Conservation (phyloP, 2,888 invertebrate species). For the Zonitis immaculata region DNA sequence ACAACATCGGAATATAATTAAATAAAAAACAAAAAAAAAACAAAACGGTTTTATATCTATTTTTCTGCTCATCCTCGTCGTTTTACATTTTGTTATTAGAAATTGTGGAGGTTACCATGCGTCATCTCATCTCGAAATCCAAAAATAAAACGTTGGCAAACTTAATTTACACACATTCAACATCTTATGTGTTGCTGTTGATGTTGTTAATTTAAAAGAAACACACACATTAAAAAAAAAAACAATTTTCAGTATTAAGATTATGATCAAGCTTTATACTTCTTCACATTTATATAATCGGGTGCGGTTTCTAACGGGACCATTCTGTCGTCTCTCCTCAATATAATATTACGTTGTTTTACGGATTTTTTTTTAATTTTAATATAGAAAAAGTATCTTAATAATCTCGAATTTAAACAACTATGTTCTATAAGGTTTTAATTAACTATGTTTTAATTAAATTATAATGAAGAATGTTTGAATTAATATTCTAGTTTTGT, state of each 20-base stretch:
- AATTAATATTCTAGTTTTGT: too few relatives aligned
- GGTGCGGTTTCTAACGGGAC: background rate
- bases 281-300: background rate
- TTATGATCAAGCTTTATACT: background rate
- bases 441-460: background rate
- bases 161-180: background rate
- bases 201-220: background rate
- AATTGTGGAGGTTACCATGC: slow-evolving; percentile 16
- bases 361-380: too few relatives aligned
- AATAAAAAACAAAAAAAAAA: too few relatives aligned
- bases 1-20: too few relatives aligned
- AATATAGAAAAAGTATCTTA: too few relatives aligned
- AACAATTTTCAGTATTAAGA: background rate
- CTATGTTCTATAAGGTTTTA: too few relatives aligned
- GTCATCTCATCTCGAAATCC: slow-evolving; percentile 10
- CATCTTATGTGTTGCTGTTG: background rate
- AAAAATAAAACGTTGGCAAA: slow-evolving; percentile 15
- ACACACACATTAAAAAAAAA: too few relatives aligned
- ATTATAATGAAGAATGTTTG: background rate
- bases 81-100: background rate
- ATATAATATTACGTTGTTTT: background rate
- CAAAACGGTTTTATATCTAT: background rate
- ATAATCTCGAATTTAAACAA: too few relatives aligned
- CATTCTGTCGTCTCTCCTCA: background rate
- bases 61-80: background rate